A percentile compares a stretch with the other conserved stretches of the same genome.
phyloP scores from a whole-genome alignment of 2,888 invertebrate species.

The Papilio gigon region DNA sequence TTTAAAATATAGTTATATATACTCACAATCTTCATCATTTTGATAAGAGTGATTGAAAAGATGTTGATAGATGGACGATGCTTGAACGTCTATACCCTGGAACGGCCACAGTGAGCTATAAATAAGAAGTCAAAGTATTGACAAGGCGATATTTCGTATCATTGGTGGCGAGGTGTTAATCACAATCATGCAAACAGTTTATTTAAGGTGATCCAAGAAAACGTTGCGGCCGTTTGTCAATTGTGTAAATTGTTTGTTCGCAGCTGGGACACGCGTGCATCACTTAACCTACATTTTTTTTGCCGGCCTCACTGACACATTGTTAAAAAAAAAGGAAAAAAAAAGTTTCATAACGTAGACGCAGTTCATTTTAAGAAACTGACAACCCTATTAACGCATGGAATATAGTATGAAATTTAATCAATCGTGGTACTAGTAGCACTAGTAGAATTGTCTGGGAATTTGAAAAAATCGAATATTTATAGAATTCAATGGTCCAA shows the following conservation, averaged over 20 bases:
- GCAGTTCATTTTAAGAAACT: too few relatives aligned
- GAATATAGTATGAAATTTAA: too few relatives aligned
- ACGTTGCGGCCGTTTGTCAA: conserved; percentile 75
- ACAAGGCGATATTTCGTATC: conserved; percentile 73
- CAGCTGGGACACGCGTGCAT: conserved; percentile 51
- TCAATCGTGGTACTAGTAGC: too few relatives aligned
- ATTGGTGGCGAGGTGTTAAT: conserved; percentile 79
- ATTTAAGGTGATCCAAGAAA: conserved; percentile 76
- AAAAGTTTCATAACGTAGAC: too few relatives aligned
- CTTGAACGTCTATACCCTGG: conserved; percentile 69
- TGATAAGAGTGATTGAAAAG: conserved; percentile 48
- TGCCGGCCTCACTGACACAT: conserved; percentile 4
- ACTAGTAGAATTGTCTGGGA: too few relatives aligned
- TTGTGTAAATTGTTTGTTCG: conserved; percentile 74
- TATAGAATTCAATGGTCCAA: too few relatives aligned
- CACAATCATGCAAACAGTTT: conserved; percentile 78
- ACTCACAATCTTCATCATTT: conserved; percentile 79
- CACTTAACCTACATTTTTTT: conserved; percentile 62
- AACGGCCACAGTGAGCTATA: conserved; percentile 65
- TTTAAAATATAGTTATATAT: conserved; percentile 16
- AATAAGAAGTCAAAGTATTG: conserved; percentile 73
- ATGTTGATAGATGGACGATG: conserved; percentile 62
- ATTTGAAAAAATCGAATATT: too few relatives aligned
- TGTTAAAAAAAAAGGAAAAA: conserved; percentile 13
- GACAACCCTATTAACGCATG: too few relatives aligned